Evolutionary conservation across 2,797 vertebrate genomes (phyloP).

Genomic region (Merluccius polli): DNA sequence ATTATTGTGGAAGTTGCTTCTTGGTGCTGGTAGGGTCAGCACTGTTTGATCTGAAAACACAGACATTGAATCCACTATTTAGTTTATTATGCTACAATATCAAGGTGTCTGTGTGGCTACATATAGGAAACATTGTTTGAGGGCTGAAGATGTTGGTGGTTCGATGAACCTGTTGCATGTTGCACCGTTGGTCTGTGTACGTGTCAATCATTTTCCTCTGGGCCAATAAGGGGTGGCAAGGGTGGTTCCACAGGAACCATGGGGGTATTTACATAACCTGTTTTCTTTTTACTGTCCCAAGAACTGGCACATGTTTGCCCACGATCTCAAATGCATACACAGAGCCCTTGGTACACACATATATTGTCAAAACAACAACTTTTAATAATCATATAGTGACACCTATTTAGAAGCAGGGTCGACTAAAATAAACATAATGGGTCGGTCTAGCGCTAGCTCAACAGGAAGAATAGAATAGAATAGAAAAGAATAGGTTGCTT

Average conservation of each 20-base stretch:
- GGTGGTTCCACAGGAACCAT: conserved; percentile 11
- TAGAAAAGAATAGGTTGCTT: conserved; percentile 1
- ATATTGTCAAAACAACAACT: neutral
- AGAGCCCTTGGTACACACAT: neutral
- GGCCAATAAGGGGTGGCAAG: conserved; percentile 20
- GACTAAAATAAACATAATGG: neutral
- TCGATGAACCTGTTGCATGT: conserved; percentile 34
- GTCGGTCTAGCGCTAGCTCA: neutral
- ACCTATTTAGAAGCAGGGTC: neutral
- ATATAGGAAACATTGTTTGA: neutral
- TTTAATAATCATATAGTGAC: neutral
- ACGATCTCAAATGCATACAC: neutral
- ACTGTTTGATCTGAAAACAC: neutral
- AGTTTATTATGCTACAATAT: neutral
- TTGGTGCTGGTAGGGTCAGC: neutral
- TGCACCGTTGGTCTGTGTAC: conserved; percentile 1
- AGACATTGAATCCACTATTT: neutral
- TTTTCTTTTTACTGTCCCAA: conserved; percentile 9
- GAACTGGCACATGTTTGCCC: conserved; percentile 16
- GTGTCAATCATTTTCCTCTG: conserved; percentile 21
- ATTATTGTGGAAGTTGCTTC: neutral
- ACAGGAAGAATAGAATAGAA: conserved; percentile 10
- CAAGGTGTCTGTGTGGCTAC: too few species aligned
- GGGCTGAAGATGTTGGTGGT: conserved; percentile 3
- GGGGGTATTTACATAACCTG: conserved; percentile 33